Evolutionary conservation across 2,797 vertebrate genomes (phyloP).

Genomic region (Rhinichthys osculus): DNA sequence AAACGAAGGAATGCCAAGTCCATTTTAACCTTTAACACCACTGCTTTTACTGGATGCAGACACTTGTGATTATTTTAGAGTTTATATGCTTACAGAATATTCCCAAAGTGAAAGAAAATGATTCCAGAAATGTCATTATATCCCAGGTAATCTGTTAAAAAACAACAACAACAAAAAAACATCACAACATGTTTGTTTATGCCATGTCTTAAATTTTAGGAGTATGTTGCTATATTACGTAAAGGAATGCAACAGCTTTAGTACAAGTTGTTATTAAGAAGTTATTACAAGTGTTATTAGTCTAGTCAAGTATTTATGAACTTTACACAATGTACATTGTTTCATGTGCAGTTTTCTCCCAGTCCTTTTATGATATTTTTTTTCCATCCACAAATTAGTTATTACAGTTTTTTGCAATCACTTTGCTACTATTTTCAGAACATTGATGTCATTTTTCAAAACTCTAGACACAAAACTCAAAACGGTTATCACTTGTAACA

Average conservation of each 20-base stretch:
- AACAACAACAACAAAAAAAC: not conserved
- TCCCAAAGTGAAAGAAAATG: not conserved
- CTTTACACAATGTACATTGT: not conserved
- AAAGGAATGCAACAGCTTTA: not conserved
- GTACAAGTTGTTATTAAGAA: not conserved
- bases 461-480: too few species aligned
- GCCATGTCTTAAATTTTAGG: not conserved
- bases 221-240: not conserved
- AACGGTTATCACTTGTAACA: too few species aligned
- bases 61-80: constrained; percentile 3
- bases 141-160: not conserved
- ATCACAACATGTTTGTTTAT: not conserved
- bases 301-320: not conserved
- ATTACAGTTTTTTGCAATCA: too few species aligned
- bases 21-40: constrained; percentile 75
- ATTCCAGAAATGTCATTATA: not conserved
- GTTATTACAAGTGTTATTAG: not conserved
- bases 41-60: constrained; percentile 75
- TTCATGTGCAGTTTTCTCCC: not conserved
- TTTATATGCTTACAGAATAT: not conserved
- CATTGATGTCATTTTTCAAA: too few species aligned
- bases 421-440: too few species aligned
- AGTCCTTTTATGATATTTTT: not conserved
- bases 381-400: not conserved
- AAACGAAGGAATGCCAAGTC: constrained; percentile 76